Evolutionary conservation across 2,113 vertebrate genomes (phyloP).

Genomic region (Takifugu bimaculatus): DNA sequence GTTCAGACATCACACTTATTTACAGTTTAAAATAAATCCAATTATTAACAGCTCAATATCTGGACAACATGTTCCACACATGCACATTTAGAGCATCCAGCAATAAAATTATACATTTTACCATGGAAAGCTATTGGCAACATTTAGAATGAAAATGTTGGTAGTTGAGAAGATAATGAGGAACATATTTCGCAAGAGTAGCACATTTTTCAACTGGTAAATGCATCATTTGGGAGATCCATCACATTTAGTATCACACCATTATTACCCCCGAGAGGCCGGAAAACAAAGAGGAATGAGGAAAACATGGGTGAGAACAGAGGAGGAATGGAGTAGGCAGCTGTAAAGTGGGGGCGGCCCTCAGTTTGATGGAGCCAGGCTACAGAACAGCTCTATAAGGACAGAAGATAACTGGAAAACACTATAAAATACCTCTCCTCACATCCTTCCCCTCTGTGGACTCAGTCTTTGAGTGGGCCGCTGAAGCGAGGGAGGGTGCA

Average conservation of each 20-base stretch:
- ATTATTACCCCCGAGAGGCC: constrained; percentile 19
- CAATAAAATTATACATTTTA: too few species aligned
- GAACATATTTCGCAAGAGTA: constrained; percentile 6
- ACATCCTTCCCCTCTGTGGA: constrained; percentile 60
- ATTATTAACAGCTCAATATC: too few species aligned
- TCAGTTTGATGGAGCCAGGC: constrained; percentile 56
- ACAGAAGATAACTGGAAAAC: constrained; percentile 66
- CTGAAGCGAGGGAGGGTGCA: constrained; percentile 37
- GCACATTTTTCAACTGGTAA: constrained; percentile 13
- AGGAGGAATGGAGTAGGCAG: constrained; percentile 42
- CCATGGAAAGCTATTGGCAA: neutral
- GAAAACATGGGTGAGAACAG: constrained; percentile 33
- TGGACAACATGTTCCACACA: too few species aligned
- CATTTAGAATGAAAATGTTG: constrained; percentile 1
- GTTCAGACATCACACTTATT: too few species aligned
- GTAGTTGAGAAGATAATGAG: constrained; percentile 1
- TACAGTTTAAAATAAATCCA: too few species aligned
- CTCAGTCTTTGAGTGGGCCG: constrained; percentile 66
- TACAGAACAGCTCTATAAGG: constrained; percentile 61
- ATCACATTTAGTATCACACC: constrained; percentile 23
- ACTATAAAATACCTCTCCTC: constrained; percentile 62
- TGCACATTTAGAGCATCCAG: too few species aligned
- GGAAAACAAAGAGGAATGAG: constrained; percentile 45
- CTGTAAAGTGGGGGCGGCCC: constrained; percentile 51
- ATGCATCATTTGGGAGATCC: constrained; percentile 34